Evolutionary conservation across 2,797 vertebrate species (phyloP), one percentile per base, ranked within the genome.

Genomic region (Discoglossus pictus): DNA sequence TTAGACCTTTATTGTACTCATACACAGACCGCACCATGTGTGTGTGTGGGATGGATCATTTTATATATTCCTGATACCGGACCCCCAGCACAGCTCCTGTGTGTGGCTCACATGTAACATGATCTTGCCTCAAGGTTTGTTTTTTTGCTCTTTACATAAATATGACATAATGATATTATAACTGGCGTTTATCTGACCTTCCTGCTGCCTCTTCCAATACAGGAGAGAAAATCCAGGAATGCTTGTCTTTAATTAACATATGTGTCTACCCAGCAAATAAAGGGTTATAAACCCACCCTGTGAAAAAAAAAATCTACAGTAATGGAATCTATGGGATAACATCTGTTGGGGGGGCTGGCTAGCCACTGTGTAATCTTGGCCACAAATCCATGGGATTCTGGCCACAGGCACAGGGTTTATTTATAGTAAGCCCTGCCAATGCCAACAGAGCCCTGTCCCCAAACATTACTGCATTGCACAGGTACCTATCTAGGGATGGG

Each of bases 101-200:
- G 48, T 21, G 23, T 47, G n/a, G 13, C 17, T 38, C 61, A 44
- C 38, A 44, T 44, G 50, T 43, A 64, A 64, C 24, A 17, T 20
- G 53, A 66, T 67, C 43, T 21, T 3, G 21, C 35, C 24, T 59
- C 44, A 44, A 53, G 38, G 48, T 35, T 64, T 36, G 20, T 52
- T 6, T 27, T 43, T 53, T 54, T 64, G 24, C 50, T 44, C 13
- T 64, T 25, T 12, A 42, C 24, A 43, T 54, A 43, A 8, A 60
- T 52, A 23, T 39, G 46, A 43, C 43, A 56, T 52, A 42, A 48
- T 53, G 23, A 17, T 43, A 44, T 44, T 46, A 47, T 23, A 46
- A 36, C 11, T 20, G 24, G 15, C 50, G 36, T 68, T 46, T 68
- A 17, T 65, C 15, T 58, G 64, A 50, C 31, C 43, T 40, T 31